Evolutionary conservation across 2,113 vertebrate species (phyloP).

Genomic region (Merops nubicus): DNA sequence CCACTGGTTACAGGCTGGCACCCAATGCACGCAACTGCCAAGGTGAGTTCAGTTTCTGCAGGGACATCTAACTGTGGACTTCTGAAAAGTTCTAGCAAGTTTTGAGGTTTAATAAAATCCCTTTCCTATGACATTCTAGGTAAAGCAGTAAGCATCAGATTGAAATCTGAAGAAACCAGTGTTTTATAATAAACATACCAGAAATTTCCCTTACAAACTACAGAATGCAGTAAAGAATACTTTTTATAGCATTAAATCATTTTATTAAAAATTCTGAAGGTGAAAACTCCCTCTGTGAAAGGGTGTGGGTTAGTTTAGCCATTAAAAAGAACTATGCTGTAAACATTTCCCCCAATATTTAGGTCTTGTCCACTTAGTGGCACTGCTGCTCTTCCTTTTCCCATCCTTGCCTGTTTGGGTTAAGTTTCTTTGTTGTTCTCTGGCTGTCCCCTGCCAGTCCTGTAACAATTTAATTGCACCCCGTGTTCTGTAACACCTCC

Average conservation of each 20-base stretch:
- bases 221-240: background rate
- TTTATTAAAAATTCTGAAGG: background rate
- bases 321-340: background rate
- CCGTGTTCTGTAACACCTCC: background rate
- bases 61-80: background rate
- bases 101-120: background rate
- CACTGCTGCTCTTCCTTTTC: slow-evolving; percentile 42
- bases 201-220: background rate
- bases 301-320: background rate
- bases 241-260: no score
- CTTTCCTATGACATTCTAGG: background rate
- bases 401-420: background rate
- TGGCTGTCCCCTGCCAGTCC: background rate
- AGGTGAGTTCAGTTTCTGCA: slow-evolving; percentile 71
- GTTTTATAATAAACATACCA: background rate
- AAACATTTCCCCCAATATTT: background rate
- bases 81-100: background rate
- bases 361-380: slow-evolving; percentile 40
- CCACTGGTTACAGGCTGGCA: slow-evolving; percentile 85
- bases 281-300: background rate
- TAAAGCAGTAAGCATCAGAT: background rate
- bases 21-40: slow-evolving; percentile 94
- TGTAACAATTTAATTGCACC: background rate
- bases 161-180: background rate
- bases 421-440: background rate